phyloP scores from a whole-genome alignment of 1,140 invertebrate species.

The Ptiloglossa arizonensis region DNA sequence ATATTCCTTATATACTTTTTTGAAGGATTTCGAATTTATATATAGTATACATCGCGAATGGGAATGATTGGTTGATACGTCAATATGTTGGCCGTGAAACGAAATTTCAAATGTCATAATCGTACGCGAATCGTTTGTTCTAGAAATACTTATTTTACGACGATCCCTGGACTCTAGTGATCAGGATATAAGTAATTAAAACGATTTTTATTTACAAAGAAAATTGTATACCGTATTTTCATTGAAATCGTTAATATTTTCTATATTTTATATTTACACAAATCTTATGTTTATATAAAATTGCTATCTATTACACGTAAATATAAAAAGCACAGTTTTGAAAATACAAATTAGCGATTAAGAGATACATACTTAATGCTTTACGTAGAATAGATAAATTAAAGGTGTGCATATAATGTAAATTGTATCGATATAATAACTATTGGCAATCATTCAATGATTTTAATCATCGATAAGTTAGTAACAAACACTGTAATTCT shows the following conservation, averaged over 20 bases:
- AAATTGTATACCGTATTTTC: not conserved
- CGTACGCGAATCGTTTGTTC: not conserved
- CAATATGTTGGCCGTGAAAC: conserved; percentile 13
- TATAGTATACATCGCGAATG: not conserved
- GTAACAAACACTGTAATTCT: not conserved
- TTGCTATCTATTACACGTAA: not conserved
- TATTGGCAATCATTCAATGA: conserved; percentile 26
- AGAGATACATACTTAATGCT: too few species aligned
- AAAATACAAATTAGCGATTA: too few species aligned
- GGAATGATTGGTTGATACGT: conserved; percentile 10
- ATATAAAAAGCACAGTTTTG: not conserved
- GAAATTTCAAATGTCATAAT: conserved; percentile 11
- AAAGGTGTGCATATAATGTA: conserved; percentile 10
- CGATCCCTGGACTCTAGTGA: too few species aligned
- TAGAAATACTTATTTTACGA: not conserved
- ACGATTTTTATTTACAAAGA: not conserved
- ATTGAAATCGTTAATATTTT: not conserved
- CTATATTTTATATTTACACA: not conserved
- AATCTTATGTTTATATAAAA: not conserved
- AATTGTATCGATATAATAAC: not conserved
- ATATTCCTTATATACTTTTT: not conserved
- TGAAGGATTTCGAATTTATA: conserved; percentile 31
- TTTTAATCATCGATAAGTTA: conserved; percentile 8
- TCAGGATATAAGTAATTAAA: not conserved
- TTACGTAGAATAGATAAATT: not conserved